Evolutionary conservation across 1,140 invertebrate genomes (phyloP), one percentile per base, ranked within the genome.

Genomic region (Drosophila cardini): DNA sequence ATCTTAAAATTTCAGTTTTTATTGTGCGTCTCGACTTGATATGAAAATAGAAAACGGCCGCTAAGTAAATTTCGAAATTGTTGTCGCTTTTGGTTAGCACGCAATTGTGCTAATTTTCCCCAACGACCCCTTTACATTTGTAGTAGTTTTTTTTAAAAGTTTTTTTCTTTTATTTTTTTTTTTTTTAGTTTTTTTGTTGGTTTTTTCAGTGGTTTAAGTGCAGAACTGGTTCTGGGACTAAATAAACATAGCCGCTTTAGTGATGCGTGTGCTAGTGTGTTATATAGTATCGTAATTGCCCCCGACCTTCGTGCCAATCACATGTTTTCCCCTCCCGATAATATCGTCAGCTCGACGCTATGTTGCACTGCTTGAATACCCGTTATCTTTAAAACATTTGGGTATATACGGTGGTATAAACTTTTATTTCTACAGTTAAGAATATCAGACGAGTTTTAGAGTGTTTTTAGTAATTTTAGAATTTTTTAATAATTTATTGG

Each of bases 151-250:
- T 45, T 26, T 46, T 32, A 15, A 42, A n/a, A 11, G 5, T 13
- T 13, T 40, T 15, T 40, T 11, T 63, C 11, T 64, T 9, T 64
- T 16, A 55, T 6, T 62, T 69, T 55, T 42, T 40, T 36, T 45
- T 43, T 26, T 43, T 38, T 48, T n/a, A n/a, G n/a, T n/a, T 57
- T 9, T 64, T 30, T 53, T 40, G 11, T 73, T 69, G 18, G 71
- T 75, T 72, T 86, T 86, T 72, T 62, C 61, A 68, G 65, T 75
- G 75, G 43, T 65, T 78, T 63, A 52, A 63, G 50, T 71, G 56
- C 75, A 70, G 65, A 78, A 78, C 76, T 55, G 72, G 76, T 78
- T 77, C 69, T 76, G 16, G 38, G 34, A 60, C 55, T 55, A 69
- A 58, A 52, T 40, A 34, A 76, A 72, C 74, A 60, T 40, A 9